Conservation (phyloP, 2,113 vertebrate species). For the Poicephalus gulielmi region DNA sequence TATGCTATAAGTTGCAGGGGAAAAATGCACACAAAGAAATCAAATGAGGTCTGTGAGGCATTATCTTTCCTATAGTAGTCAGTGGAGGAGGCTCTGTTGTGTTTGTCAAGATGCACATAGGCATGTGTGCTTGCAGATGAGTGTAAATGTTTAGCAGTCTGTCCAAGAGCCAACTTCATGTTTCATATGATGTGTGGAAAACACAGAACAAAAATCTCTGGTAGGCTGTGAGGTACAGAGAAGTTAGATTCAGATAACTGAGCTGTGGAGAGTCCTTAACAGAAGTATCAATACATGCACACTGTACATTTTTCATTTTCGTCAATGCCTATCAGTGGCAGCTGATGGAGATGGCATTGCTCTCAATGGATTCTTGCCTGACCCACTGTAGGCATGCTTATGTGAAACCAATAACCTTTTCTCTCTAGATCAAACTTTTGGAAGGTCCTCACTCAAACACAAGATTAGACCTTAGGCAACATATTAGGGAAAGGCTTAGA, state of each 20-base stretch:
- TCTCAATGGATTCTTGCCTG: not conserved
- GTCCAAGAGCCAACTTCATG: not conserved
- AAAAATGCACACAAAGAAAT: constrained; percentile 13
- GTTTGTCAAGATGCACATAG: not conserved
- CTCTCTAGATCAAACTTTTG: not conserved
- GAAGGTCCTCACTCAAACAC: not conserved
- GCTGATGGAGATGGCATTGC: not conserved
- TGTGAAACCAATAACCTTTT: not conserved
- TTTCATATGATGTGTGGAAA: not conserved
- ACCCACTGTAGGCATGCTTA: not conserved
- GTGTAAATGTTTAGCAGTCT: not conserved
- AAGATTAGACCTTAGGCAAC: not conserved
- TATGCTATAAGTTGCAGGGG: not conserved
- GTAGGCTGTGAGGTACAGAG: not conserved
- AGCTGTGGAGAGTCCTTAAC: not conserved
- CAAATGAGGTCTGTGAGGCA: not conserved
- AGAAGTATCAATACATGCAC: not conserved
- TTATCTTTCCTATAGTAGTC: not conserved
- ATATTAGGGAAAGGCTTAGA: not conserved
- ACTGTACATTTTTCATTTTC: accelerated
- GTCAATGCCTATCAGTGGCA: not conserved
- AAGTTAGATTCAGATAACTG: not conserved
- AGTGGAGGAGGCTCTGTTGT: not conserved
- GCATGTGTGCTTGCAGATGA: not conserved
- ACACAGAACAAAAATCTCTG: not conserved